Base-by-base conservation (phyloP, 2,888 invertebrate species). In the Drosophila subsilvestris region DNA sequence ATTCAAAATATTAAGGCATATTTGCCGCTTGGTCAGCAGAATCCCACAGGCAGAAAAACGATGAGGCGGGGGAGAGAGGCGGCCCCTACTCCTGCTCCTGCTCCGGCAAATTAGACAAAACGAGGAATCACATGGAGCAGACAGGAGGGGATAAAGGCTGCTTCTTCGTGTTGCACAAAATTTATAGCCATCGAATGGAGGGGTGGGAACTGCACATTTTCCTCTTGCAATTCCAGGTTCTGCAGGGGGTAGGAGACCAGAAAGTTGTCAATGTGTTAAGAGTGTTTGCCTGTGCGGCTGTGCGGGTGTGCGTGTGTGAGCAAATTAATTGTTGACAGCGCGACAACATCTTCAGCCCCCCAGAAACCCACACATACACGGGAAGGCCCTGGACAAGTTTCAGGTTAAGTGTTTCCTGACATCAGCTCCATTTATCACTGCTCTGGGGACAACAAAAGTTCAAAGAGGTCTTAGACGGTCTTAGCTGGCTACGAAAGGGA, bases 281-380 rank as follows among this genome's bases (percentile, higher is more conserved):
- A 51, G 42, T n/a, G 42, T 63, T 32, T 14, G 12, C n/a, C 42
- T n/a, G 44, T 63, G 42, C 12, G 12, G 18, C 42, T 44, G n/a
- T 54, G 48, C 10, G n/a, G n/a, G 10, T 48, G 63, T 50, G 49
- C 10, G 54, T 55, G 56, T 56, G 43, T 14, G 45, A 47, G 54
- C 57, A 87, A 85, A 85, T 85, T 89, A 85, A 85, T 85, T 89
- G 86, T 85, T 68, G 73, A 82, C 89, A 76, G 65, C 68, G 74
- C 62, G 63, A 63, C 78, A 73, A 71, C 75, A 66, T 61, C 55
- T 47, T 48, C 56, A 48, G 59, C 44, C 50, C 68, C 53, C 61
- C 55, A 48, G 44, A 54, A 5, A 25, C 32, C 25, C 17, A 54
- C 44, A 54, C 62, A 14, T 29, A 9, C 47, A 20, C 25, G 54